These are phyloP conservation scores for Lepidurus couesii DNA, from an alignment of 1,140 invertebrate genomes.

Conservation along the genomic window DNA sequence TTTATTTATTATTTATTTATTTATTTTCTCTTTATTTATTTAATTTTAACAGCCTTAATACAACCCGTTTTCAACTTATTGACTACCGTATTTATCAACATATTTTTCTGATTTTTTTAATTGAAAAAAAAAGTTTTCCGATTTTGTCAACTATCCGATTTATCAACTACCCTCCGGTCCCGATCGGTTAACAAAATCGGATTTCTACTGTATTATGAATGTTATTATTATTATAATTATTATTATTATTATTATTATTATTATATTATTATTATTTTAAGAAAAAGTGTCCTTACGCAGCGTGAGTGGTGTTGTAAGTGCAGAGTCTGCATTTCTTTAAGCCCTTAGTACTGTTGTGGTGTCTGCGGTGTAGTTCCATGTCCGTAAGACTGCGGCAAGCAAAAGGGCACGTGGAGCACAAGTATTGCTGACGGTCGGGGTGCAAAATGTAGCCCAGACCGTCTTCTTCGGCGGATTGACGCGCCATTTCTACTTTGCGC, in stretches of 20 bases:
- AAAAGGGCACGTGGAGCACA: conserved; percentile 61
- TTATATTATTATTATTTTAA: background rate
- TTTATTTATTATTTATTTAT: too few relatives aligned
- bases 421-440: conserved; percentile 29
- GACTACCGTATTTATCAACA: too few relatives aligned
- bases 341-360: conserved; percentile 62
- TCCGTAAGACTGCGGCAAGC: conserved; percentile 56
- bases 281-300: conserved; percentile 46
- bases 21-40: too few relatives aligned
- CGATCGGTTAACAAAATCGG: too few relatives aligned
- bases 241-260: background rate
- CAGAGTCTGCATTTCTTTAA: conserved; percentile 75
- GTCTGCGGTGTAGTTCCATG: conserved; percentile 62
- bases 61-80: too few relatives aligned
- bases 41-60: too few relatives aligned
- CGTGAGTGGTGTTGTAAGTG: conserved; percentile 64
- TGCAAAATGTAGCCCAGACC: conserved; percentile 33
- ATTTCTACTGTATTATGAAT: too few relatives aligned
- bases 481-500: background rate
- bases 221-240: background rate
- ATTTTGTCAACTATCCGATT: too few relatives aligned
- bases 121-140: too few relatives aligned
- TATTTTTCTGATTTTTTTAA: too few relatives aligned
- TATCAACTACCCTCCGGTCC: too few relatives aligned
- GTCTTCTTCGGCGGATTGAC: conserved; percentile 1